Evolutionary conservation across 2,888 invertebrate genomes (phyloP).

Genomic region (Chymomyza amoena): DNA sequence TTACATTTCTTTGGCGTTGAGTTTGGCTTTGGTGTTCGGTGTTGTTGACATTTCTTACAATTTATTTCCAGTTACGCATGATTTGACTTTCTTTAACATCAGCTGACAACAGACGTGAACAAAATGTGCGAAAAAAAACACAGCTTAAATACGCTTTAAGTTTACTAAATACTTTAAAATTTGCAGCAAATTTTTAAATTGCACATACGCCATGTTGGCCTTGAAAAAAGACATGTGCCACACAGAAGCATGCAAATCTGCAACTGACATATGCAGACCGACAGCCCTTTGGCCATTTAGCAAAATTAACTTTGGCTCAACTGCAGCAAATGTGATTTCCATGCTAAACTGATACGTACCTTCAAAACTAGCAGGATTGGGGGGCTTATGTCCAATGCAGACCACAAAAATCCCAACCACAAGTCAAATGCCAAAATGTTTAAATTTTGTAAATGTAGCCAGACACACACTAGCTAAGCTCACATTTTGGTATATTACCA

Average conservation of each 20-base stretch:
- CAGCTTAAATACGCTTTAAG: constrained; percentile 23
- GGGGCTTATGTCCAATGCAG: background rate
- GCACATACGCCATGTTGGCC: constrained; percentile 6
- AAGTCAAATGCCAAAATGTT: background rate
- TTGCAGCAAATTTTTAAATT: background rate
- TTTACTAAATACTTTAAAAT: constrained; percentile 10
- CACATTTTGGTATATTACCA: background rate
- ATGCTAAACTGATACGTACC: constrained; percentile 17
- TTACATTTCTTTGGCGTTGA: constrained; percentile 24
- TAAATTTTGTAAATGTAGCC: background rate
- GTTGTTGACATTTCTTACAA: constrained; percentile 45
- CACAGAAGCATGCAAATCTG: background rate
- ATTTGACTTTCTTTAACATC: constrained; percentile 23
- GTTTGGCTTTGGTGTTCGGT: constrained; percentile 8
- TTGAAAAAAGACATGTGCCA: background rate
- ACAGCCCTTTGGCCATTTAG: constrained; percentile 19
- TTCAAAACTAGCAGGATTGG: background rate
- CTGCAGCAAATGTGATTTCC: constrained; percentile 33
- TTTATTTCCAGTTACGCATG: constrained; percentile 41
- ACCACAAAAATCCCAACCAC: background rate
- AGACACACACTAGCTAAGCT: background rate
- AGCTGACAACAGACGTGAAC: constrained; percentile 1
- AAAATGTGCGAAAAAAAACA: background rate
- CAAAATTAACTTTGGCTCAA: constrained; percentile 24
- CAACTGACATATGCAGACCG: background rate